phyloP scores from a whole-genome alignment of 2,888 invertebrate genomes.

The Conops quadrifasciatus region DNA sequence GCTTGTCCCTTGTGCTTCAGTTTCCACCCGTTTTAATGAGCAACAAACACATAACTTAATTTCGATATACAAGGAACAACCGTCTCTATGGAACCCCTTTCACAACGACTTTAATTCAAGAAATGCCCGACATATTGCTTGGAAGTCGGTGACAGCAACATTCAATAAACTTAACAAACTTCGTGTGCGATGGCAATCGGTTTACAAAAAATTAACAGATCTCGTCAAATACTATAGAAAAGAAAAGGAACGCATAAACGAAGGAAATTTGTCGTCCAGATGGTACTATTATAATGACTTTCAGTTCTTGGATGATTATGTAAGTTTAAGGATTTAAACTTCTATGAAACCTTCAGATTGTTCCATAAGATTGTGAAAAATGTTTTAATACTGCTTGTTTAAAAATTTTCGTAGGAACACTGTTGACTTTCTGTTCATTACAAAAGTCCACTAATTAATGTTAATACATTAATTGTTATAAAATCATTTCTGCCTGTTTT shows the following conservation, averaged over 20 bases:
- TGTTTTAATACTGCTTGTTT: too few relatives aligned
- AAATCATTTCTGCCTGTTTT: too few relatives aligned
- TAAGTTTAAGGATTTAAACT: conserved; percentile 32
- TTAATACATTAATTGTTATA: too few relatives aligned
- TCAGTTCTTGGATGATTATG: conserved; percentile 53
- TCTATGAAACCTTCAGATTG: not conserved
- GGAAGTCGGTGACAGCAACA: conserved; percentile 49
- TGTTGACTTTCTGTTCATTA: not conserved
- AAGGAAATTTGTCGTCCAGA: conserved; percentile 35
- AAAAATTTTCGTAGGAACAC: too few relatives aligned
- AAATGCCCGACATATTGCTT: conserved; percentile 50
- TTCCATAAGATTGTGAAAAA: not conserved
- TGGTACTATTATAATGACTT: conserved; percentile 56
- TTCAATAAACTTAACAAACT: conserved; percentile 43
- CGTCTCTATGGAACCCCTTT: conserved; percentile 56
- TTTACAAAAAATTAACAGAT: conserved; percentile 56
- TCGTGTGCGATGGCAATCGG: conserved; percentile 49
- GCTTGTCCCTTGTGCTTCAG: not conserved
- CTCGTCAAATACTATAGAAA: conserved; percentile 54
- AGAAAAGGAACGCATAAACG: conserved; percentile 43
- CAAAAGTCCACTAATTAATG: too few relatives aligned
- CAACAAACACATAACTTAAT: conserved; percentile 51
- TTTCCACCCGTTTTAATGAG: conserved; percentile 43
- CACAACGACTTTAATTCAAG: conserved; percentile 53
- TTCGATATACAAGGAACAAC: conserved; percentile 47